Conservation (phyloP, 2,797 vertebrate genomes). For the Sebastes variabilis region DNA sequence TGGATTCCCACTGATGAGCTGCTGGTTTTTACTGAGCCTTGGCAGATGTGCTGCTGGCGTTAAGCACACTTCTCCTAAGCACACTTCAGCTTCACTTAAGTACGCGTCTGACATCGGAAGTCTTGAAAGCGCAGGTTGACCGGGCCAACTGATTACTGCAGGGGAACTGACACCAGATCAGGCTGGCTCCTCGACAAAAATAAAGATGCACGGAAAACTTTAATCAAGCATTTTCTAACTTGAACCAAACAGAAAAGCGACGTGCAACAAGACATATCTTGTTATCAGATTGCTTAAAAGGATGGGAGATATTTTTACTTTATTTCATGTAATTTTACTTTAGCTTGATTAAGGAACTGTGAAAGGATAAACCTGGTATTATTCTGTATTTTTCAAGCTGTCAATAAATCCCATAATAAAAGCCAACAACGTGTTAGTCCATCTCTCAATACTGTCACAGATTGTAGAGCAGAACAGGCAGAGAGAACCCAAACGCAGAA, state of each 20-base stretch:
- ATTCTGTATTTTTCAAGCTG: not conserved
- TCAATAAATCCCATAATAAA: not conserved
- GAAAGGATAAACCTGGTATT: not conserved
- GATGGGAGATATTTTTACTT: not conserved
- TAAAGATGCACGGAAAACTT: not conserved
- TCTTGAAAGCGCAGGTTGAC: constrained; percentile 36
- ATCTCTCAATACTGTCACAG: not conserved
- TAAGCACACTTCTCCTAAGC: constrained; percentile 43
- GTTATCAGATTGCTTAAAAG: constrained; percentile 12
- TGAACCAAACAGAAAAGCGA: constrained; percentile 3
- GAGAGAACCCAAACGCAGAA: no score
- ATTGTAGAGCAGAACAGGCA: no score
- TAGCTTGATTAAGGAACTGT: not conserved
- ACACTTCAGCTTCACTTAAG: constrained; percentile 44
- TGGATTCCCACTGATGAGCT: constrained; percentile 38
- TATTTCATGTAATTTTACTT: not conserved
- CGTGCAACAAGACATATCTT: constrained; percentile 1
- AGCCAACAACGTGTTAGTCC: not conserved
- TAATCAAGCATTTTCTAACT: not conserved
- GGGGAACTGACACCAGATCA: constrained; percentile 19
- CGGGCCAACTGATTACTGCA: constrained; percentile 11
- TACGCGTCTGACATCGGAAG: constrained; percentile 31
- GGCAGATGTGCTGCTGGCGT: constrained; percentile 41
- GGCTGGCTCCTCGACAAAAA: not conserved
- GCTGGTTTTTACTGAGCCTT: not conserved